Evolutionary conservation across 2,797 vertebrate genomes (phyloP).

Genomic region (Sebastes matsubarae): DNA sequence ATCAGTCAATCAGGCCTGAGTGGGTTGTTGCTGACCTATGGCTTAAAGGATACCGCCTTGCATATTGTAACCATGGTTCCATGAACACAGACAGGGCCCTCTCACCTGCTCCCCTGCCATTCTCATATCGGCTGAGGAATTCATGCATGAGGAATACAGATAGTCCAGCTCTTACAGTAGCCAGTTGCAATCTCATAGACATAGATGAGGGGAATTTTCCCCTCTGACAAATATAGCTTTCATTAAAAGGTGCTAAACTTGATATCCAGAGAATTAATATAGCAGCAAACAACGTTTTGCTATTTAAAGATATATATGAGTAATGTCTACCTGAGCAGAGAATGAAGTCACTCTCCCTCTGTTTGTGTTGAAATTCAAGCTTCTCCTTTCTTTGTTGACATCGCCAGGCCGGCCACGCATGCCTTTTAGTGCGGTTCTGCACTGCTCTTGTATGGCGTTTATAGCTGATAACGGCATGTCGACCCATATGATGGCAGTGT

Average conservation of each 20-base stretch:
- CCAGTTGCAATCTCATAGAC: neutral
- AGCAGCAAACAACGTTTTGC: neutral
- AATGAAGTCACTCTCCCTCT: neutral
- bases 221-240: neutral
- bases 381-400: neutral
- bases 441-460: neutral
- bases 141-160: constrained; percentile 9
- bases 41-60: neutral
- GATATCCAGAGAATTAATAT: neutral
- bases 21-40: neutral
- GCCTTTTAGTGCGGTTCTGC: neutral
- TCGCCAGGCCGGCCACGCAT: neutral
- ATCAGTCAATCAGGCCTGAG: neutral
- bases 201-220: neutral
- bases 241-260: neutral
- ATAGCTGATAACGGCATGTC: neutral
- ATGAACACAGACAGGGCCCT: neutral
- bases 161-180: neutral
- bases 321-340: neutral
- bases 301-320: neutral
- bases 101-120: neutral
- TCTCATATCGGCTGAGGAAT: neutral
- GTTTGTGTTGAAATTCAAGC: neutral
- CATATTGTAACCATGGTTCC: neutral
- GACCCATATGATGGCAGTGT: neutral